Base-by-base conservation (phyloP, 2,888 invertebrate species). In the Polietes domitor region DNA sequence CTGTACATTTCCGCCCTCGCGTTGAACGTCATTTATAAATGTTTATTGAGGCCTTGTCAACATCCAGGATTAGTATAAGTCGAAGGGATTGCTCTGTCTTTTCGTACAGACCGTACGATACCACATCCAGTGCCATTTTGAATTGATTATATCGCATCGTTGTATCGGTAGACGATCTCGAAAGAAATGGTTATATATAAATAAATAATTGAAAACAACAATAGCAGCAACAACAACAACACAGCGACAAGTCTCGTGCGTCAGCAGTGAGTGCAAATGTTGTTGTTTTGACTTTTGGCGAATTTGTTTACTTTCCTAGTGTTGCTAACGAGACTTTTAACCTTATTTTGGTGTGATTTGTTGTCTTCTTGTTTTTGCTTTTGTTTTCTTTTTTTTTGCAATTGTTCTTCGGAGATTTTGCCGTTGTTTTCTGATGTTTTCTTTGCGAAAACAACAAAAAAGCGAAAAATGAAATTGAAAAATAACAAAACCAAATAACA, bases 301-400 rank as follows among this genome's bases (percentile, higher is more conserved):
- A 28, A 55, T 58, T 75, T 65, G 21, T 68, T 68, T 68, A 55
- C 41, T 77, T 68, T 47, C 43, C 58, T 70, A 26, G 43, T 77
- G 58, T 70, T 70, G 77, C 77, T 77, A 77, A 77, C 47, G 70
- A 70, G 55, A 77, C 70, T 70, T 19, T 77, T 70, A 70, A 68
- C 65, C 53, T 77, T 26, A 58, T 24, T 53, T 47, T 47, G 21
- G 21, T 58, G 58, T 2, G 41, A 32, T 4, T 9, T 32, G 9
- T n/a, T n/a, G n/a, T n/a, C n/a, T n/a, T n/a, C n/a, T n/a, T n/a
- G n/a, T n/a, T n/a, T n/a, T n/a, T n/a, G n/a, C n/a, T n/a, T 3
- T 53, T 53, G 21, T 53, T 21, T 53, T 53, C 26, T 58, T 58
- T 58, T 26, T 26, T 26, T 6, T 47, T 15, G 47, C 47, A 47